Conservation (phyloP, 2,888 invertebrate genomes). For the Perizoma affinitatum region DNA sequence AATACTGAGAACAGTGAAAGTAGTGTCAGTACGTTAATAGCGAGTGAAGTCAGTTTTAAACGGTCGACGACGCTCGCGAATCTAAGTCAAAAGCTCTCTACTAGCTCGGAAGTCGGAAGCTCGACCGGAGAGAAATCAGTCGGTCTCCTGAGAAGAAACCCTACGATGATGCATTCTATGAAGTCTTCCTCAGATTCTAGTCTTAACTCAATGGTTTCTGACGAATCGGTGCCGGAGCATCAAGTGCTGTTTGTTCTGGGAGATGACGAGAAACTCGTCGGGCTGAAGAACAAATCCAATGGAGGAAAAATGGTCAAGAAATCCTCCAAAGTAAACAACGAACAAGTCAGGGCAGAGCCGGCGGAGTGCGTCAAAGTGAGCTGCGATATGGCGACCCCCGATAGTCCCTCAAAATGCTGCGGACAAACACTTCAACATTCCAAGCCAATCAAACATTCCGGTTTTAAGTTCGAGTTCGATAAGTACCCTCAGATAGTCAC, state of each 20-base stretch:
- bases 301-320: conserved; percentile 72
- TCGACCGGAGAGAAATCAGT: conserved; percentile 49
- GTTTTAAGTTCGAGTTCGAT: conserved; percentile 89
- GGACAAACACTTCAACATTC: conserved; percentile 82
- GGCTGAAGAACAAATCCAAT: conserved; percentile 83
- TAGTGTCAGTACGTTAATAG: conserved; percentile 62
- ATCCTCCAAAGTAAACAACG: conserved; percentile 62
- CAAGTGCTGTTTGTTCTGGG: conserved; percentile 88
- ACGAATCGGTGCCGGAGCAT: conserved; percentile 60
- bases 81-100: conserved; percentile 72
- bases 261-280: conserved; percentile 87
- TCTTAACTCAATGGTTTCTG: conserved; percentile 63
- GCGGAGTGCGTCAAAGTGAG: conserved; percentile 49
- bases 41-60: conserved; percentile 64
- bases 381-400: conserved; percentile 51
- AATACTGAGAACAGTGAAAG: conserved; percentile 65
- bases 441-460: conserved; percentile 86
- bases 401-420: conserved; percentile 75
- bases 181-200: conserved; percentile 67
- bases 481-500: conserved; percentile 89
- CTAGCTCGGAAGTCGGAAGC: conserved; percentile 57
- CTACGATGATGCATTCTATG: conserved; percentile 61
- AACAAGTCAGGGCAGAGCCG: conserved; percentile 49
- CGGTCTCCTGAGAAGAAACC: conserved; percentile 58
- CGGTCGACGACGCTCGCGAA: conserved; percentile 66